A percentile compares a stretch with the other conserved stretches of the same genome.
Evolutionary conservation across 2,888 invertebrate genomes (phyloP).

Genomic region (Hydrotaea diabolus): DNA sequence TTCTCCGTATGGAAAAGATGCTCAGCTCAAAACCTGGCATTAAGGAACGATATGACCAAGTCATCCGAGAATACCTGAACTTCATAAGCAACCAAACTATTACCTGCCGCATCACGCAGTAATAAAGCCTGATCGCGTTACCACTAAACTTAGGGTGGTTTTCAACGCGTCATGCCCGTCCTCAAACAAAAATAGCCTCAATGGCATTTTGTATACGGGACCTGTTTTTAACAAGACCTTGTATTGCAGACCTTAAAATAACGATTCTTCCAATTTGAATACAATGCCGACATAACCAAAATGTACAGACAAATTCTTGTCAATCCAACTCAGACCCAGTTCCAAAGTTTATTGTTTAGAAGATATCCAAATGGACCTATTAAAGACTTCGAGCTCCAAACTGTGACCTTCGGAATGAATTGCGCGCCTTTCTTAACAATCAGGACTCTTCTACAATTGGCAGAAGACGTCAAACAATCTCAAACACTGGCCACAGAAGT

Average conservation of each 20-base stretch:
- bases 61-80: background rate
- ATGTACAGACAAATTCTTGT: background rate
- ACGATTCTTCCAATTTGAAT: background rate
- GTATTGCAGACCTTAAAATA: background rate
- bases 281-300: background rate
- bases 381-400: too few species aligned
- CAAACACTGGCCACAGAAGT: too few species aligned
- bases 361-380: too few species aligned
- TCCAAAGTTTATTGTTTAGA: too few species aligned
- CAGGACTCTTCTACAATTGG: too few species aligned
- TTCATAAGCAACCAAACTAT: too few species aligned
- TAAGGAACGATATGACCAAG: background rate
- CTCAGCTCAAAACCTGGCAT: background rate
- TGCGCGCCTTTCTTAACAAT: too few species aligned
- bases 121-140: background rate
- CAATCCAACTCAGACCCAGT: too few species aligned
- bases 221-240: background rate
- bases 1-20: background rate
- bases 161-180: conserved; percentile 4
- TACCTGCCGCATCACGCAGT: conserved; percentile 9
- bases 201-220: background rate
- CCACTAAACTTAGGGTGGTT: conserved; percentile 11
- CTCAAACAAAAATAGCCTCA: background rate
- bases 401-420: too few species aligned
- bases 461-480: too few species aligned